Evolutionary conservation across 1,140 invertebrate species (phyloP).

Genomic region (Drosophila quadrilineata): DNA sequence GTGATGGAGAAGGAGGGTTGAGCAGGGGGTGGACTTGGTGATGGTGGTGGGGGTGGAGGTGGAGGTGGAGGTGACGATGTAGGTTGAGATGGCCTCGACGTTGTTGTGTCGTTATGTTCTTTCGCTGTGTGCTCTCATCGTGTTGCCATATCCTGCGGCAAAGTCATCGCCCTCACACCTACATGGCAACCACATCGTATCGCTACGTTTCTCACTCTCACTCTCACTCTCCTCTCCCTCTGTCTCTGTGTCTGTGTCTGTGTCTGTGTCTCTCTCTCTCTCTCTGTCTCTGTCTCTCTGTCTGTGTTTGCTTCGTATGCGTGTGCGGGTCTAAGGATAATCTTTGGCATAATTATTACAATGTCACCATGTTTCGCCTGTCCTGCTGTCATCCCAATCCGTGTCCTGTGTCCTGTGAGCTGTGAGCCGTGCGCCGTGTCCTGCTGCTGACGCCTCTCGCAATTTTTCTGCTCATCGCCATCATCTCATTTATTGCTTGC

Average conservation of each 20-base stretch:
- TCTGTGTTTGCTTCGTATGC: slow-evolving; percentile 22
- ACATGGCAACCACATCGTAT: too few species aligned
- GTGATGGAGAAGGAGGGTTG: too few species aligned
- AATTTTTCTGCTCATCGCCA: slow-evolving; percentile 72
- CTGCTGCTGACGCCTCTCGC: slow-evolving; percentile 37
- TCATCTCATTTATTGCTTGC: slow-evolving; percentile 76
- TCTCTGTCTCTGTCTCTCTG: slow-evolving; percentile 26
- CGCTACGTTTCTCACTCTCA: slow-evolving; percentile 24
- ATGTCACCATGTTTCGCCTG: slow-evolving; percentile 74
- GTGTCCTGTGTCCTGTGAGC: slow-evolving; percentile 13
- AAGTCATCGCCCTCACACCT: slow-evolving; percentile 57
- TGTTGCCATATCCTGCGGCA: slow-evolving; percentile 66
- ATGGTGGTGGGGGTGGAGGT: too few species aligned
- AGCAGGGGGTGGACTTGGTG: too few species aligned
- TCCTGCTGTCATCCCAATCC: slow-evolving; percentile 9
- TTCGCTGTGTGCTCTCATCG: slow-evolving; percentile 49
- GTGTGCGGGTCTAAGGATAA: slow-evolving; percentile 67
- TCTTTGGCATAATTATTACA: slow-evolving; percentile 79
- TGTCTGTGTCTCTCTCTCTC: slow-evolving; percentile 27
- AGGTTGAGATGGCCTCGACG: too few species aligned
- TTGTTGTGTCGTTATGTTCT: slow-evolving; percentile 5
- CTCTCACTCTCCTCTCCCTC: slow-evolving; percentile 7
- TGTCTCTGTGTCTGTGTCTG: slow-evolving; percentile 21
- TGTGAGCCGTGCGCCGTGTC: not conserved
- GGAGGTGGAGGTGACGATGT: too few species aligned